Conservation (phyloP, 1,140 invertebrate species). For the Heliconius hermathena region DNA sequence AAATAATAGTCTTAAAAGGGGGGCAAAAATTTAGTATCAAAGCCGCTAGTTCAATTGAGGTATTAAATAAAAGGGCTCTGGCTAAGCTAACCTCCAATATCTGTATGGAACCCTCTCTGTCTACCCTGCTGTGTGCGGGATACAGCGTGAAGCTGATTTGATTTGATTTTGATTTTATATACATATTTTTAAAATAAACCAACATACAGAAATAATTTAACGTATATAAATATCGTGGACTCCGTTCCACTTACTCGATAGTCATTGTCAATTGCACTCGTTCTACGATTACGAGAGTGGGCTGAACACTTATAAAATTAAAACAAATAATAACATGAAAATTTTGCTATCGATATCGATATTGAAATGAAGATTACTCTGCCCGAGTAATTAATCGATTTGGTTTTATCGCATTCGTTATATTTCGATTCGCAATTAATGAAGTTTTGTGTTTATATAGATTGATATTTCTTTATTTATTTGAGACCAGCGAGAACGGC, state of each 20-base stretch:
- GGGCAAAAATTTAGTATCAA: too few species aligned
- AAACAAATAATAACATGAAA: slow-evolving; percentile 14
- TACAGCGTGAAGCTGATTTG: too few species aligned
- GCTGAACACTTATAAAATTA: slow-evolving; percentile 15
- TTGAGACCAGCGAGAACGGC: too few species aligned
- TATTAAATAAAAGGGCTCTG: too few species aligned
- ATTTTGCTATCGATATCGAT: slow-evolving; percentile 12
- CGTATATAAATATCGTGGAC: neutral
- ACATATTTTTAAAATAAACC: neutral
- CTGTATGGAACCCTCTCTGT: too few species aligned
- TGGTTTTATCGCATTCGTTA: slow-evolving; percentile 3
- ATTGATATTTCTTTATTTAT: too few species aligned
- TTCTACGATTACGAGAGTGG: slow-evolving; percentile 11
- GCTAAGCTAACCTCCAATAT: too few species aligned
- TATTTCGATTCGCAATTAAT: slow-evolving; percentile 8
- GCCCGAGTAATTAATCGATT: slow-evolving; percentile 8
- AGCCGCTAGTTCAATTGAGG: too few species aligned
- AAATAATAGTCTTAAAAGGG: too few species aligned
- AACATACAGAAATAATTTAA: neutral
- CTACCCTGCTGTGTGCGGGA: too few species aligned
- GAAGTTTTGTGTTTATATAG: neutral
- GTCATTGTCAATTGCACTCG: slow-evolving; percentile 12
- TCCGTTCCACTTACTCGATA: slow-evolving; percentile 9
- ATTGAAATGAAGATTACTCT: slow-evolving; percentile 5
- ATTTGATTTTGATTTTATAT: too few species aligned